These are phyloP conservation scores for Oryzias sinensis DNA, from an alignment of 2,797 vertebrate genomes.

Conservation along the genomic window DNA sequence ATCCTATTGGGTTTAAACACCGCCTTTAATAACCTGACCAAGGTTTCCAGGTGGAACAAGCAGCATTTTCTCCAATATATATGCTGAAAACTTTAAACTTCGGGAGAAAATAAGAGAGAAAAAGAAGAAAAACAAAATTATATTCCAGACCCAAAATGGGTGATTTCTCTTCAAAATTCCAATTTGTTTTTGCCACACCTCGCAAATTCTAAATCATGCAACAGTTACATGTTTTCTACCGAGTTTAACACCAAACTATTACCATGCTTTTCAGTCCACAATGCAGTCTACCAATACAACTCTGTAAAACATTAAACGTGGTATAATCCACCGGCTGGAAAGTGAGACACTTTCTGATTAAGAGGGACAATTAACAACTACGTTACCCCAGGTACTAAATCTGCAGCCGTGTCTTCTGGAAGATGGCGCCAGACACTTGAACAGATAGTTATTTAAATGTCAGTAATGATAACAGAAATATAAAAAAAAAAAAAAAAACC, in stretches of 20 bases:
- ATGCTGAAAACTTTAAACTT: conserved; percentile 50
- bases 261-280: conserved; percentile 70
- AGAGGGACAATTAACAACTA: conserved; percentile 32
- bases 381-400: conserved; percentile 34
- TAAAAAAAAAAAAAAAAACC: conserved; percentile 32
- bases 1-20: conserved; percentile 66
- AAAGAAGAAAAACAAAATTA: background rate
- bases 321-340: conserved; percentile 57
- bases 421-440: conserved; percentile 41
- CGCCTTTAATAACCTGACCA: conserved; percentile 61
- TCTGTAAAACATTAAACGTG: conserved; percentile 44
- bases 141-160: conserved; percentile 7
- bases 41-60: conserved; percentile 76
- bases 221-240: conserved; percentile 61
- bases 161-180: conserved; percentile 10
- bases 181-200: conserved; percentile 46
- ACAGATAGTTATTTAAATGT: conserved; percentile 42
- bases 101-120: conserved; percentile 9
- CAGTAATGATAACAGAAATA: conserved; percentile 40
- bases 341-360: conserved; percentile 48
- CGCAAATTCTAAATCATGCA: conserved; percentile 72
- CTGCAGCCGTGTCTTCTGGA: conserved; percentile 39
- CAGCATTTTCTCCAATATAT: conserved; percentile 52
- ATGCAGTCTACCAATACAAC: conserved; percentile 45
- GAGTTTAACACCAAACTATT: conserved; percentile 64